phyloP scores from a whole-genome alignment of 2,113 vertebrate species.

The Poecilia latipinna region DNA sequence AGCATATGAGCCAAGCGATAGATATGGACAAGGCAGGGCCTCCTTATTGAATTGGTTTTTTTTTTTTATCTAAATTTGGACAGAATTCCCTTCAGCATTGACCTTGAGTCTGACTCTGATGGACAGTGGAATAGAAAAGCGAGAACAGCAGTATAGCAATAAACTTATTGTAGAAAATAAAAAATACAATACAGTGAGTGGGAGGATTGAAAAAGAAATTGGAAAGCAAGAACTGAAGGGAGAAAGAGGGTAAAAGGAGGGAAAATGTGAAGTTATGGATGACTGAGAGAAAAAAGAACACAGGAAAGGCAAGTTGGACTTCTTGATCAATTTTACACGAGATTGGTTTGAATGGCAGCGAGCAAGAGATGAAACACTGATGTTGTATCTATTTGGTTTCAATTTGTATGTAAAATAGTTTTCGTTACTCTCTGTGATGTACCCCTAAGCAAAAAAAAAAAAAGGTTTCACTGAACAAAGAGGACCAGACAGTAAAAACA shows the following conservation, averaged over 20 bases:
- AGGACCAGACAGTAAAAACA: neutral
- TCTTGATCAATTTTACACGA: constrained; percentile 19
- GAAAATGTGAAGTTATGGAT: constrained; percentile 33
- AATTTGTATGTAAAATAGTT: too few relatives aligned
- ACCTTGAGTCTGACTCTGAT: constrained; percentile 45
- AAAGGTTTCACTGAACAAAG: too few relatives aligned
- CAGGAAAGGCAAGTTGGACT: constrained; percentile 4
- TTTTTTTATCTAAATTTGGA: constrained; percentile 23
- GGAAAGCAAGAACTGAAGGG: constrained; percentile 33
- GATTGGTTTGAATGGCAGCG: constrained; percentile 4
- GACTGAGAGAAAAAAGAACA: constrained; percentile 34
- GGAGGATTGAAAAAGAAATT: constrained; percentile 25
- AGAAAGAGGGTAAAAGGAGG: constrained; percentile 3
- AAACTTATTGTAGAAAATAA: constrained; percentile 47
- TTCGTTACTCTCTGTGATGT: neutral
- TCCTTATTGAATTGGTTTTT: constrained; percentile 37
- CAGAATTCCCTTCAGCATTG: constrained; percentile 36
- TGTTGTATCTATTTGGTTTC: too few relatives aligned
- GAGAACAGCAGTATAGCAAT: constrained; percentile 40
- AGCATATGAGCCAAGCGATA: constrained; percentile 14
- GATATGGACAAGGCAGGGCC: constrained; percentile 11
- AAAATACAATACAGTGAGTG: constrained; percentile 14
- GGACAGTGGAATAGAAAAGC: constrained; percentile 23
- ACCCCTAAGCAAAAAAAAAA: neutral
- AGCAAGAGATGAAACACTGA: neutral